Conservation (phyloP, 2,888 invertebrate genomes). For the Andrena camellia region DNA sequence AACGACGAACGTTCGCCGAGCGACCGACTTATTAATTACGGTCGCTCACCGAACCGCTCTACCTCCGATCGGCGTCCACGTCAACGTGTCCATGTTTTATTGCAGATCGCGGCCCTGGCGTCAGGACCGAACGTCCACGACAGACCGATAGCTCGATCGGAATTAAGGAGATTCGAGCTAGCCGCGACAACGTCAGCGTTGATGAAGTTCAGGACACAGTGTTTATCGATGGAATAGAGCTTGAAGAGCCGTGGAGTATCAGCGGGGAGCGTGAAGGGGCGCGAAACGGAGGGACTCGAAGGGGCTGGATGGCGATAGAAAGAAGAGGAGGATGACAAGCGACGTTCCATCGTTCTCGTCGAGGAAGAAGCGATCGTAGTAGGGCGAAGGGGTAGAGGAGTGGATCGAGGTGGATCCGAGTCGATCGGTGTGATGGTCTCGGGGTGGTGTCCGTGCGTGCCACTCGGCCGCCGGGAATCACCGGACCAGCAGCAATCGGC, state of each 20-base stretch:
- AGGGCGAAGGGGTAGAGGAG: conserved; percentile 53
- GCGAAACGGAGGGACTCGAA: neutral
- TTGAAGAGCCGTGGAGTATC: conserved; percentile 6
- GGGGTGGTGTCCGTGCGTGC: conserved; percentile 86
- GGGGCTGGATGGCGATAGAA: neutral
- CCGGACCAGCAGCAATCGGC: conserved; percentile 81
- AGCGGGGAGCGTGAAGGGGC: neutral
- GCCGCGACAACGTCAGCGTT: neutral
- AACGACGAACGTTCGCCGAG: neutral
- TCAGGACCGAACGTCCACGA: neutral
- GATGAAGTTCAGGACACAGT: conserved; percentile 5
- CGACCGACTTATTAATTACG: neutral
- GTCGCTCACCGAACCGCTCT: too few relatives aligned
- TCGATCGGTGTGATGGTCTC: conserved; percentile 83
- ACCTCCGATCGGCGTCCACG: too few relatives aligned
- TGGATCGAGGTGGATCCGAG: conserved; percentile 72
- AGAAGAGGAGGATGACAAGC: conserved; percentile 48
- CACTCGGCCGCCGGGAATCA: conserved; percentile 85
- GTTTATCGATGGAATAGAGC: conserved; percentile 28
- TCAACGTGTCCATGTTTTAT: neutral
- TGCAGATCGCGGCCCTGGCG: neutral
- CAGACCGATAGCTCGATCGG: neutral
- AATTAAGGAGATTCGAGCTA: neutral
- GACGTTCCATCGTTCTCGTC: neutral
- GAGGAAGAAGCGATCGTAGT: conserved; percentile 45